A percentile compares a stretch with the other conserved stretches of the same genome.
These are phyloP conservation scores for Spea multiplicata DNA, from an alignment of 2,113 vertebrate genomes.

Conservation along the genomic window DNA sequence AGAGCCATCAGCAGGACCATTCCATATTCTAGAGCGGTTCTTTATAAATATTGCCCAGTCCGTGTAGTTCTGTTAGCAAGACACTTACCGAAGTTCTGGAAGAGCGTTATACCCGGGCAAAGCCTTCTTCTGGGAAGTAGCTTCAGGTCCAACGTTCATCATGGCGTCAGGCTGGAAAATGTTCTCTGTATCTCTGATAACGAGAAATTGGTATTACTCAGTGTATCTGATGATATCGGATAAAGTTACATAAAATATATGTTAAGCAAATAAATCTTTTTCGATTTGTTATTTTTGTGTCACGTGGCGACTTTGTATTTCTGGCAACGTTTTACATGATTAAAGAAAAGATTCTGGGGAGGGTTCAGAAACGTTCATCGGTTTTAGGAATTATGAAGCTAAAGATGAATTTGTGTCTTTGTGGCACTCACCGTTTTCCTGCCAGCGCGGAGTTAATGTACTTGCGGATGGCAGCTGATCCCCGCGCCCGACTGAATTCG, in stretches of 20 bases:
- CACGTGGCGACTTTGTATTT: no score
- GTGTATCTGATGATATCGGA: no score
- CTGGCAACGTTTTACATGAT: no score
- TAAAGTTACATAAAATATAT: no score
- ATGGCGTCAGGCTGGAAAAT: neutral
- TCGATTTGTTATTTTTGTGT: no score
- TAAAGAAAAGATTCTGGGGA: no score
- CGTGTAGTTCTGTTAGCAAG: no score
- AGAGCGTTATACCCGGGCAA: neutral
- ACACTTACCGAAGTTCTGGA: constrained; percentile 13
- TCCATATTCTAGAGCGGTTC: no score
- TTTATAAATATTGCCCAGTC: no score
- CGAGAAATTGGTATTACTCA: neutral
- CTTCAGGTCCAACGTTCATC: neutral
- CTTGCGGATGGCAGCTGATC: constrained; percentile 28
- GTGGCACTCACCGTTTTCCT: constrained; percentile 36
- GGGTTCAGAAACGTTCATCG: no score
- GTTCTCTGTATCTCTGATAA: constrained; percentile 14
- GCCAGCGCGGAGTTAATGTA: constrained; percentile 40
- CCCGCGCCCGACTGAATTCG: constrained; percentile 38
- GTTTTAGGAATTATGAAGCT: neutral
- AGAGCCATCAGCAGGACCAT: no score
- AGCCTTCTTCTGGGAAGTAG: neutral
- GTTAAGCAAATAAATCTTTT: no score
- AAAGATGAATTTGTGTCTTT: neutral